Base-by-base conservation (phyloP, 2,113 vertebrate species). In the Mormyrus lacerda region DNA sequence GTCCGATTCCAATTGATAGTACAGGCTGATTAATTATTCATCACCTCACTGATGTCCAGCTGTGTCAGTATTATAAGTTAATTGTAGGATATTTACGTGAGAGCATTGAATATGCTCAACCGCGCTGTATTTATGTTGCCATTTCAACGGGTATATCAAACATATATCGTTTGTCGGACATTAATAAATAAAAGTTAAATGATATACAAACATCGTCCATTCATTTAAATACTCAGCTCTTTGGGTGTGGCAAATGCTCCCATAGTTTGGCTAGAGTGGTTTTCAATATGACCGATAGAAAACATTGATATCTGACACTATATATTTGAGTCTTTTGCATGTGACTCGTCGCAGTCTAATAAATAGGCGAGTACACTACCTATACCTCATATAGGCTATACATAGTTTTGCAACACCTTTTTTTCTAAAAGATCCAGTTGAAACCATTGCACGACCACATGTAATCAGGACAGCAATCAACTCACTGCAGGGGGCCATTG, bases 61-160 rank as follows among this genome's bases (percentile, higher is more conserved):
- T 86, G 58, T 89, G 89, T 89, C 45, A 86, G 84, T 89, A 73
- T 69, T 87, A 58, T 44, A 87, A 86, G 89, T 69, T 44, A 35
- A 19, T 61, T 79, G 88, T 24, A 79, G 65, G n/a, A 44, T 65
- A 27, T n/a, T 15, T 58, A n/a, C 39, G 53, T 88, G 45, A 85
- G 24, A 79, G 35, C 73, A 42, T 42, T 79, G 4, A 79, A 31
- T 69, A 27, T 69, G 61, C 13, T 76, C 15, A 35, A 39, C 31
- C 31, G 73, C 35, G 73, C 73, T 17, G 7, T 79, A 19, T 79
- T 79, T 79, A 1, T 19, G 35, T 79, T 39, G 27, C 27, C n/a
- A 69, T 69, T 69, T 69, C 27, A 73, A 15, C n/a, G 11, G 4
- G 27, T n/a, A 55, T 69, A 39, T 13, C 35, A 79, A 79, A 42